phyloP scores from a whole-genome alignment of 2,113 vertebrate species.

The Xenopus borealis region DNA sequence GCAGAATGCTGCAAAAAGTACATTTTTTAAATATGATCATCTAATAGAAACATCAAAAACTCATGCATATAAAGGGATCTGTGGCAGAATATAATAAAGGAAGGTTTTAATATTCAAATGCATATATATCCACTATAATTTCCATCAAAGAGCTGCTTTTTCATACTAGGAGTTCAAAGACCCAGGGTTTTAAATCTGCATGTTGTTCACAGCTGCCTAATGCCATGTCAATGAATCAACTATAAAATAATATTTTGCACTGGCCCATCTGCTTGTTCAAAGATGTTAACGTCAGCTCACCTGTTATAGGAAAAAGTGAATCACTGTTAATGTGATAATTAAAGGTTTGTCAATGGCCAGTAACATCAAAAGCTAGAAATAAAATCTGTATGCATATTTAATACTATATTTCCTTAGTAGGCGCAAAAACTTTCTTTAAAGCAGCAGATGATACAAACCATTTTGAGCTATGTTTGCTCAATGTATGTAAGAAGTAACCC shows the following conservation, averaged over 20 bases:
- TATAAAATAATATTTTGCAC: constrained; percentile 10
- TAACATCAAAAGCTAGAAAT: no score
- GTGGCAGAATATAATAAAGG: not conserved
- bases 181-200: constrained; percentile 27
- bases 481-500: no score
- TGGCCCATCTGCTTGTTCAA: constrained; percentile 34
- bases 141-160: constrained; percentile 37
- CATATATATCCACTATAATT: constrained; percentile 12
- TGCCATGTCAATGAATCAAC: constrained; percentile 12
- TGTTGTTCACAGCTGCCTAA: constrained; percentile 29
- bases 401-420: no score
- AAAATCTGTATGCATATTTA: no score
- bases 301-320: not conserved
- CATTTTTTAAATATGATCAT: not conserved
- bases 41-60: not conserved
- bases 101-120: constrained; percentile 20
- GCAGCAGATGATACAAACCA: no score
- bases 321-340: not conserved
- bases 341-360: no score
- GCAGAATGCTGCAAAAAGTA: not conserved
- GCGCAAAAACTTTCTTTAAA: no score
- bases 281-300: constrained; percentile 8
- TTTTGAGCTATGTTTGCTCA: no score
- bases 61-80: constrained; percentile 11
- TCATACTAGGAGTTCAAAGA: constrained; percentile 23